Evolutionary conservation across 2,113 vertebrate genomes (phyloP).

Genomic region (Macrotis lagotis): DNA sequence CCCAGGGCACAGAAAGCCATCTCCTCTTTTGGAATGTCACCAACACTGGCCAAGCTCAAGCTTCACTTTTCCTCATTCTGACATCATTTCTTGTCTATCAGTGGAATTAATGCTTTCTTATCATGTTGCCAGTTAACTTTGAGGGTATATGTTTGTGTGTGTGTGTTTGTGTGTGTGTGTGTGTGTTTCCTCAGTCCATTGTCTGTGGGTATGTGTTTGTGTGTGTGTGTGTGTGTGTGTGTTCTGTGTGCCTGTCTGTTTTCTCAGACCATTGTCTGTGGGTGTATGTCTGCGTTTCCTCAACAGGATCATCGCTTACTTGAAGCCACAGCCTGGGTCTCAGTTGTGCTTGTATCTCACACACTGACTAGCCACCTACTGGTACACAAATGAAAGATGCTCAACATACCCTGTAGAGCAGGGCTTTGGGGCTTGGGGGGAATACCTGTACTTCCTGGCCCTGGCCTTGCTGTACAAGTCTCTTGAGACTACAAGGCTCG

Average conservation of each 20-base stretch:
- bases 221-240: no score
- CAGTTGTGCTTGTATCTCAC: background rate
- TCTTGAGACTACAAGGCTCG: no score
- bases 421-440: background rate
- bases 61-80: background rate
- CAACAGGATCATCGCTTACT: background rate
- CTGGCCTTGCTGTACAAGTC: background rate
- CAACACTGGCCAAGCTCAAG: background rate
- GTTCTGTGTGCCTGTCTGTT: background rate
- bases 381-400: background rate
- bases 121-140: background rate
- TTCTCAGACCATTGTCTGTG: no score
- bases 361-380: background rate
- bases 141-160: background rate
- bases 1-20: background rate
- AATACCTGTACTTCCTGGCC: no score
- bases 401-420: background rate
- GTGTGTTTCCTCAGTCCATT: background rate
- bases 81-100: background rate
- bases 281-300: background rate
- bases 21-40: background rate
- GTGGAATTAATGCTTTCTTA: background rate
- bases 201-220: no score
- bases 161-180: background rate
- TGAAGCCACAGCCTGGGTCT: background rate